These are phyloP conservation scores for Lanius collurio DNA, from an alignment of 2,113 vertebrate species.

Conservation along the genomic window DNA sequence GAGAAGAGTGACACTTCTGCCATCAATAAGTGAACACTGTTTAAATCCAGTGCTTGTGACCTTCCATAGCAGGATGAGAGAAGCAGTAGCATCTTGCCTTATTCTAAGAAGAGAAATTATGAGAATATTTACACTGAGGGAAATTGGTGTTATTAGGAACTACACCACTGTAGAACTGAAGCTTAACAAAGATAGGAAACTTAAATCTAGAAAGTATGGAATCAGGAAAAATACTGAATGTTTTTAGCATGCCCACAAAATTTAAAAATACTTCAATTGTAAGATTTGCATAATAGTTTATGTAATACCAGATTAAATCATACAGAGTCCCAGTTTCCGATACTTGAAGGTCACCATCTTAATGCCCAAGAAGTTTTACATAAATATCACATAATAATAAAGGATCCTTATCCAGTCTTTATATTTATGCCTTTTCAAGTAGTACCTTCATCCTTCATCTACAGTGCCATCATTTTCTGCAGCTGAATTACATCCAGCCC, in stretches of 20 bases:
- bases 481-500: not conserved
- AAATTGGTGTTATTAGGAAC: not conserved
- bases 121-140: not conserved
- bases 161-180: not conserved
- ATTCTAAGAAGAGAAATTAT: constrained; percentile 70
- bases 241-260: not conserved
- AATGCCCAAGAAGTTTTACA: not conserved
- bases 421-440: not conserved
- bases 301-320: not conserved
- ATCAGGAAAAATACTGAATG: not conserved
- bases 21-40: constrained; percentile 87
- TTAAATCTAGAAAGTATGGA: not conserved
- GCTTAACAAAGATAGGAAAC: not conserved
- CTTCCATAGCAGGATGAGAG: constrained; percentile 87
- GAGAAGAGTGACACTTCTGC: constrained; percentile 84
- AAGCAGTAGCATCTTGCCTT: constrained; percentile 84
- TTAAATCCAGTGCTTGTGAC: constrained; percentile 86
- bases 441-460: not conserved
- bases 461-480: not conserved
- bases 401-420: not conserved
- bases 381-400: not conserved
- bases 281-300: not conserved
- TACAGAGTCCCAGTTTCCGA: not conserved
- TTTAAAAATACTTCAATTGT: not conserved
- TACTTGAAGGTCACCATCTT: not conserved